phyloP scores from a whole-genome alignment of 2,797 vertebrate genomes.

The Limnodromus scolopaceus region DNA sequence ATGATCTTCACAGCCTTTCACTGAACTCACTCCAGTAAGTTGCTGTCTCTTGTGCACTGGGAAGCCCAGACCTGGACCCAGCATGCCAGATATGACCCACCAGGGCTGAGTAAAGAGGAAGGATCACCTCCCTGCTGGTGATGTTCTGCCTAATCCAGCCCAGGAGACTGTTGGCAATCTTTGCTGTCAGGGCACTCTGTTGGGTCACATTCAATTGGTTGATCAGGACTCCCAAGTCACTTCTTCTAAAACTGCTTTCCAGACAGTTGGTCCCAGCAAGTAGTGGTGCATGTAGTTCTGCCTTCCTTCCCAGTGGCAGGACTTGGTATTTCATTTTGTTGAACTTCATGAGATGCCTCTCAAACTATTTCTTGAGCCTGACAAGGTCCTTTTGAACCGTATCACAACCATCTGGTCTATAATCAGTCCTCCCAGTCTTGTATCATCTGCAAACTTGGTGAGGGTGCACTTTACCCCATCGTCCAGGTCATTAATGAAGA shows the following conservation, averaged over 20 bases:
- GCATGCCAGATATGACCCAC: neutral
- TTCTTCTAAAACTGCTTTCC: neutral
- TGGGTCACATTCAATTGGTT: fast-evolving
- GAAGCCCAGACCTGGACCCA: neutral
- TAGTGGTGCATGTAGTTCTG: neutral
- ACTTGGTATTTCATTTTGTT: neutral
- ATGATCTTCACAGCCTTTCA: neutral
- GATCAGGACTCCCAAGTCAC: neutral
- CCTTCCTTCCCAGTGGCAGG: neutral
- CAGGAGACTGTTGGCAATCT: neutral
- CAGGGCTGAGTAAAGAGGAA: neutral
- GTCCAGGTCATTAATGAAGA: neutral
- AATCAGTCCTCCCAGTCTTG: neutral
- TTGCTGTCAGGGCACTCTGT: neutral
- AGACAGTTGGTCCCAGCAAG: neutral
- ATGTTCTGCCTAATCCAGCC: neutral
- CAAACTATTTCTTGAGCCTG: neutral
- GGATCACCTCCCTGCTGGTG: neutral
- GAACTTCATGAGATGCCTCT: neutral
- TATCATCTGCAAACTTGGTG: neutral
- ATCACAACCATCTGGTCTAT: neutral
- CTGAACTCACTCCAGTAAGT: neutral
- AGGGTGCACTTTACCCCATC: neutral
- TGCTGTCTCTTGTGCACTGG: neutral
- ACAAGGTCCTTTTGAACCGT: neutral